Base-by-base conservation (phyloP, 2,113 vertebrate genomes). In the Erythrolamprus reginae region DNA sequence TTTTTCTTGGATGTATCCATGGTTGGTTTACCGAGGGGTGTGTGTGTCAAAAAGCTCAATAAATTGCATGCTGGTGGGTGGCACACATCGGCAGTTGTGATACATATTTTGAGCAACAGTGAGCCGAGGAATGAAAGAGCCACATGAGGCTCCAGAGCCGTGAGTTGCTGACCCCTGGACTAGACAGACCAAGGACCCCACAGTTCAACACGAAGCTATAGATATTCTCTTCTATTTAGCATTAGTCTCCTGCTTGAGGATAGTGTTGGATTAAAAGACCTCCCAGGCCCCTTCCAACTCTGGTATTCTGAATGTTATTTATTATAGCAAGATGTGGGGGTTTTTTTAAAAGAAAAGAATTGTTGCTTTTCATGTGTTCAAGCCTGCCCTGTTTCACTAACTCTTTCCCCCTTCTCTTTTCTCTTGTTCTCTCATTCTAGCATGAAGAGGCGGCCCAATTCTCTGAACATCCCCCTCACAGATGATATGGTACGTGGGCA, bases 401-500 rank as follows among this genome's bases (percentile, higher is more conserved):
- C 47, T 10, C 26, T 83, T 45, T 15, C 33, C 1, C 2, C 88
- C 93, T 84, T 84, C 88, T 51, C 92, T 85, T 91, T 92, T 88
- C 12, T 92, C 15, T 19, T 9, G 55, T 17, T 82, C n/a, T 91
- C 47, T 92, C 45, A 56, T 12, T 96, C 92, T 89, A 98, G 98
- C 98, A 99, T 99, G 98, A 98, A 98, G 95, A 98, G 99, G 90
- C 98, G 99, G 56, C 99, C 99, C 24, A 98, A 97, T 61, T 99
- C 99, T 92, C 96, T 99, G 98, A 99, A 98, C 92, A 98, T 99
- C 97, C 98, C 98, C 92, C 97, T 98, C 89, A 95, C 98, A 12
- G 99, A 99, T 95, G 98, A 98, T 96, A 99, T 98, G 98, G 99
- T 99, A 99, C 97, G 98, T 99, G 98, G 98, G 96, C 98, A 98